phyloP scores from a whole-genome alignment of 1,140 invertebrate genomes.

The Aplysia californica region DNA sequence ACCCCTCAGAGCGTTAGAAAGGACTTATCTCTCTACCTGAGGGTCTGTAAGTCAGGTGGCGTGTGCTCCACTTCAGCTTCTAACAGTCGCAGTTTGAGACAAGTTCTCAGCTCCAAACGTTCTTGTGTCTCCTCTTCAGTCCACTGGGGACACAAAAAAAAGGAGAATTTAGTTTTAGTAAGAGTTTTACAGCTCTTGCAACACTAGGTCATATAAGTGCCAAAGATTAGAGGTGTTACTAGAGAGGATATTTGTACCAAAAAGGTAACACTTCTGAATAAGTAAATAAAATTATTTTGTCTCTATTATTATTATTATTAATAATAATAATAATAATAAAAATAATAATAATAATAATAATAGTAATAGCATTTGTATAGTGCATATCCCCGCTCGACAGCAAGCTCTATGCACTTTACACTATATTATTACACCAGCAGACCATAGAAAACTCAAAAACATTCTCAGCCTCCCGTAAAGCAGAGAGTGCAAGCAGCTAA shows the following conservation, averaged over 20 bases:
- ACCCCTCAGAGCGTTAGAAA: not conserved
- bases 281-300: not conserved
- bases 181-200: not conserved
- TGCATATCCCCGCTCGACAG: too few species aligned
- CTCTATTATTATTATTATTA: not conserved
- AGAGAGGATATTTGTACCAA: not conserved
- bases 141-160: not conserved
- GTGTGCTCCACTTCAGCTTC: constrained; percentile 63
- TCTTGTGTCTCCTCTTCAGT: constrained; percentile 28
- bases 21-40: constrained; percentile 11
- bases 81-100: constrained; percentile 58
- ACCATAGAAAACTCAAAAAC: too few species aligned
- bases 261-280: not conserved
- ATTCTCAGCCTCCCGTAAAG: too few species aligned
- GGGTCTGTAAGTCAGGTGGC: constrained; percentile 55
- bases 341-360: too few species aligned
- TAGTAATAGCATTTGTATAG: too few species aligned
- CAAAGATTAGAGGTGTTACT: not conserved
- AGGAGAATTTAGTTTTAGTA: not conserved
- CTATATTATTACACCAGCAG: too few species aligned
- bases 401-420: too few species aligned
- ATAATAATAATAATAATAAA: too few species aligned
- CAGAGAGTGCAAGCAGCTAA: too few species aligned
- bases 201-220: not conserved
- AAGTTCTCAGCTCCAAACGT: constrained; percentile 48